Evolutionary conservation across 1,140 invertebrate species (phyloP).

Genomic region (Trachelipus rathkii): DNA sequence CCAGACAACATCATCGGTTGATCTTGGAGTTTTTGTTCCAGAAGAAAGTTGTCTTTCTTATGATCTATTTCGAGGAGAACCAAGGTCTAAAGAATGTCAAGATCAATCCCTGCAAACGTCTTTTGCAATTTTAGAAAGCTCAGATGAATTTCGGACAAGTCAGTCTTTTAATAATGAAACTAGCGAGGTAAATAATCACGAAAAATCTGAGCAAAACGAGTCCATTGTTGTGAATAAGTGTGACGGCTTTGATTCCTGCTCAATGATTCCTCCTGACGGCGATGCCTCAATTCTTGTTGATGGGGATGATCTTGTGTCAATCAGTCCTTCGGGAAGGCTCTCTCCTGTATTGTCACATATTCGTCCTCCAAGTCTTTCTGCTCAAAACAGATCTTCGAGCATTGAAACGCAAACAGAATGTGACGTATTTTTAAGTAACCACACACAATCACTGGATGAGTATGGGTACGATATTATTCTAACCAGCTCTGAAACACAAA

Average conservation of each 20-base stretch:
- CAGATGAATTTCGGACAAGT: too few species aligned
- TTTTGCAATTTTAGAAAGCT: neutral
- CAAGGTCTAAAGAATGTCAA: neutral
- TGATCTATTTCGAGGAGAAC: neutral
- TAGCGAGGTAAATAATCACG: too few species aligned
- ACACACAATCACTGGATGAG: neutral
- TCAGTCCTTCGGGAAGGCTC: neutral
- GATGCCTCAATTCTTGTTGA: neutral
- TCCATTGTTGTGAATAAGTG: too few species aligned
- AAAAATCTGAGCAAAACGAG: too few species aligned
- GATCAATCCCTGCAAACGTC: neutral
- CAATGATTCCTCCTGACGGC: too few species aligned
- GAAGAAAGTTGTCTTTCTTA: neutral
- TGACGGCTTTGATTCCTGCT: neutral
- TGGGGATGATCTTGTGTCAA: neutral
- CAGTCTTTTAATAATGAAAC: too few species aligned
- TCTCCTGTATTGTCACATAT: neutral
- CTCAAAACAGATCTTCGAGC: neutral
- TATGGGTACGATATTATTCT: neutral
- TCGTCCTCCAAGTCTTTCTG: neutral
- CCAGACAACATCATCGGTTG: neutral
- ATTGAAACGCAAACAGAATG: neutral
- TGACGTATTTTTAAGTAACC: neutral
- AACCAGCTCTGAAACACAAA: neutral
- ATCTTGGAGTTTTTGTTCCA: neutral